Base-by-base conservation (phyloP, 2,888 invertebrate genomes). In the Torymus tubicola region DNA sequence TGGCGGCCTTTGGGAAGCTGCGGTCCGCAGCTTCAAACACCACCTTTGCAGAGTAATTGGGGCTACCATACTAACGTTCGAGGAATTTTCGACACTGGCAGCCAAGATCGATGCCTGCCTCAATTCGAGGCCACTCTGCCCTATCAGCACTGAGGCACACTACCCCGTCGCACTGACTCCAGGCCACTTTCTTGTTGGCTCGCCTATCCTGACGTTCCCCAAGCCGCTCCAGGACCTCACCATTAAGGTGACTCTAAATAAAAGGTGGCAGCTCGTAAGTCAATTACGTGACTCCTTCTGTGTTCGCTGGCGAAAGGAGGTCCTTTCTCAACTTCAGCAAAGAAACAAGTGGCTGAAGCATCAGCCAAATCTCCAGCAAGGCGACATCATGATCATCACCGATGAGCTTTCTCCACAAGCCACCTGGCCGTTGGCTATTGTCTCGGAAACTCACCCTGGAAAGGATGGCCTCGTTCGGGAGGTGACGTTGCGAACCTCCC, bases 241-340 rank as follows among this genome's bases (percentile, higher is more conserved):
- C 12, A 3, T 14, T 3, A 57, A 57, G 14, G 12, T 57, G 57
- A 57, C 57, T 11, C 14, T 13, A 3, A 5, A 57, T 18, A n/a
- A 12, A 8, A 31, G 31, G 3, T 64, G 42, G 65, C 42, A n/a
- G 42, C 50, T n/a, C 1, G n/a, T 65, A 3, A 50, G 16, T 65
- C 42, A 65, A 11, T 4, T 65, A 8, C 42, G 65, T n/a, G 14
- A 65, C 65, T 50, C 50, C 8, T 65, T 65, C 16, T 65, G 65
- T n/a, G 4, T n/a, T 50, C 65, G n/a, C 18, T 65, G 65, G 65
- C 65, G 65, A n/a, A 65, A 65, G 18, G 65, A 65, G 11, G 65
- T 65, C 3, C n/a, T 65, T 1, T 14, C 42, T 12, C 65, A 65
- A 4, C 65, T 65, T 4, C 65, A 65, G 18, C 65, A 65, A 11